Conservation (phyloP, 1,140 invertebrate genomes). For the Vollenhovia emeryi region DNA sequence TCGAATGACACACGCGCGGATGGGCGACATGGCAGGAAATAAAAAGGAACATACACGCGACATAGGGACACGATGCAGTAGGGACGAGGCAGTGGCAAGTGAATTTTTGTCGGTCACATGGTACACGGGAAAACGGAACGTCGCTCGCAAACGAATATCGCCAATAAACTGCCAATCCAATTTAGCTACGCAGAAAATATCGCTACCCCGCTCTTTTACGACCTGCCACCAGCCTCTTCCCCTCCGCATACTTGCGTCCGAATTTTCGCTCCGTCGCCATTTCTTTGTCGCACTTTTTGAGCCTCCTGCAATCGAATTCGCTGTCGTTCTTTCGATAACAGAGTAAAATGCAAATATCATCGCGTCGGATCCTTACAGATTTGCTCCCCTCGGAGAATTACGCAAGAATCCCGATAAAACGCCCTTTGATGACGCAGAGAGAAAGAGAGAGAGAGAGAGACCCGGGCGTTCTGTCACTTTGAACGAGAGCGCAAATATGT, state of each 20-base stretch:
- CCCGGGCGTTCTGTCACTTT: slow-evolving; percentile 20
- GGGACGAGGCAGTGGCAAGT: slow-evolving; percentile 24
- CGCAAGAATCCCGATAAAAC: slow-evolving; percentile 5
- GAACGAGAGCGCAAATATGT: slow-evolving; percentile 50
- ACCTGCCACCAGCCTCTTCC: slow-evolving; percentile 40
- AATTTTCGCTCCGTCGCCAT: neutral
- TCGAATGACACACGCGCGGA: slow-evolving; percentile 41
- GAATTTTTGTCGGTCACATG: slow-evolving; percentile 71
- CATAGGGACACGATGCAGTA: slow-evolving; percentile 26
- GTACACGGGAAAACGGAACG: slow-evolving; percentile 71
- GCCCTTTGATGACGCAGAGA: slow-evolving; percentile 17
- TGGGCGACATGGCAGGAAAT: slow-evolving; percentile 45
- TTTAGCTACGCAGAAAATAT: slow-evolving; percentile 73
- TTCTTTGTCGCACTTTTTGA: slow-evolving; percentile 11
- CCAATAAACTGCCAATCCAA: slow-evolving; percentile 79
- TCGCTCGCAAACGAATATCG: slow-evolving; percentile 78
- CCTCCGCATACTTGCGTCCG: neutral
- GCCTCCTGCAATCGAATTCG: slow-evolving; percentile 21
- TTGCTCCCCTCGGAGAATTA: slow-evolving; percentile 9
- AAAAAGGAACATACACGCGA: slow-evolving; percentile 40
- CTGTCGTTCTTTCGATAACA: slow-evolving; percentile 31
- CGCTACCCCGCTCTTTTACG: slow-evolving; percentile 44
- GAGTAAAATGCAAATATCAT: slow-evolving; percentile 60
- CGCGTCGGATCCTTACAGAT: slow-evolving; percentile 14
- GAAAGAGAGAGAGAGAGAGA: neutral